These are phyloP conservation scores for Eulemur macaco DNA, from an alignment of 2,113 vertebrate species.

Conservation along the genomic window DNA sequence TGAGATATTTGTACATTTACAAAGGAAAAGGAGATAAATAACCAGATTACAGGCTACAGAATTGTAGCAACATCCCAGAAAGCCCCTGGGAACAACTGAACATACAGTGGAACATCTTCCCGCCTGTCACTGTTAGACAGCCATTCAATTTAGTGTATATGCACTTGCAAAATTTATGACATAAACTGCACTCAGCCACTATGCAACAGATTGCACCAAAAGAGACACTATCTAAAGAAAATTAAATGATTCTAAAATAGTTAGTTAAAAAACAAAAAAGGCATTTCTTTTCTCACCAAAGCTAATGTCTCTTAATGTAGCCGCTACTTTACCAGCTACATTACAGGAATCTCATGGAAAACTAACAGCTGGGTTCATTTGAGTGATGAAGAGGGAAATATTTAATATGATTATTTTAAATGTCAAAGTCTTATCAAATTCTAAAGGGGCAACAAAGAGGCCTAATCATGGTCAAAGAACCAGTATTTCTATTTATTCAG, in stretches of 20 bases:
- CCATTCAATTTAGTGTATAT: background rate
- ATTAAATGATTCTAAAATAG: background rate
- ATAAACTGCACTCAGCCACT: background rate
- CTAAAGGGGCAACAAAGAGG: background rate
- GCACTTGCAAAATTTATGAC: background rate
- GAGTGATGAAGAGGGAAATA: background rate
- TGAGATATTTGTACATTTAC: slow-evolving; percentile 38
- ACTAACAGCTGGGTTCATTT: background rate
- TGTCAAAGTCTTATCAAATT: background rate
- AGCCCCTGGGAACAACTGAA: background rate
- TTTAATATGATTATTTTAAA: background rate
- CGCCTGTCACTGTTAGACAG: background rate
- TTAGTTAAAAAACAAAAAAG: background rate
- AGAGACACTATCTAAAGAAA: background rate
- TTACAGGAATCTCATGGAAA: background rate
- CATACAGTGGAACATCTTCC: background rate
- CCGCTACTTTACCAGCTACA: background rate
- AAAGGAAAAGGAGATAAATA: background rate
- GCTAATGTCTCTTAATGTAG: background rate
- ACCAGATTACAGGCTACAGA: background rate
- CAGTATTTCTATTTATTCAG: background rate
- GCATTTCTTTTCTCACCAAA: background rate
- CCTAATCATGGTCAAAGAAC: background rate
- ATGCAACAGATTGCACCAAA: background rate
- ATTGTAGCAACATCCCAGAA: background rate